These are phyloP conservation scores for Parotia lawesii DNA, from an alignment of 2,113 vertebrate species.

Conservation along the genomic window DNA sequence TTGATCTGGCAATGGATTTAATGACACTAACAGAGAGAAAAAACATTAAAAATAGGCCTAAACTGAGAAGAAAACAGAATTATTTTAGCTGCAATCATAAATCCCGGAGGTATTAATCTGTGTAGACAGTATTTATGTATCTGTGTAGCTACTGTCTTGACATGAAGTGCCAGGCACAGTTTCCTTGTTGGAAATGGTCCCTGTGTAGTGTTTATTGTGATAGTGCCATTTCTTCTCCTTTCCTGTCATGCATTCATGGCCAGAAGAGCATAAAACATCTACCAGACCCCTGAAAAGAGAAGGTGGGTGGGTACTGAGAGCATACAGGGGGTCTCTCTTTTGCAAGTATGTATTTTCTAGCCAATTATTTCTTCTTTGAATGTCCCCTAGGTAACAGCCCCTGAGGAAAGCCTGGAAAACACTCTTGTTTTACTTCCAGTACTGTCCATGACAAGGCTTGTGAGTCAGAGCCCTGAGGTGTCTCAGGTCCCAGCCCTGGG, in stretches of 20 bases:
- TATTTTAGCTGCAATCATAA: background rate
- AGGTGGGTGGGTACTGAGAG: background rate
- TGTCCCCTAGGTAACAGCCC: background rate
- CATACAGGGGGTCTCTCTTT: background rate
- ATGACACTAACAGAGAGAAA: background rate
- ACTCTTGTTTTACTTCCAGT: background rate
- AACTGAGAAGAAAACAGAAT: background rate
- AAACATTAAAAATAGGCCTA: background rate
- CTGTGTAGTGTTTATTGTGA: background rate
- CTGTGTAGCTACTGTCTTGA: background rate
- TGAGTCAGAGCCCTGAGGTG: background rate
- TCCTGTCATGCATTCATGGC: rapidly evolving
- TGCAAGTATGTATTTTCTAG: background rate
- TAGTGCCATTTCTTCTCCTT: background rate
- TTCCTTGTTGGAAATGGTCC: background rate
- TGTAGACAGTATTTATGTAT: background rate
- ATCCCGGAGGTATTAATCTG: background rate
- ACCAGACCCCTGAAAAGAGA: background rate
- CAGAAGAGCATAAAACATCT: background rate
- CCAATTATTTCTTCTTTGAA: background rate
- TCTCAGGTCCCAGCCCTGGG: background rate
- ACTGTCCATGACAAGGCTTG: background rate
- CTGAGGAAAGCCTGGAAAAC: background rate
- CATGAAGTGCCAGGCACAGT: background rate
- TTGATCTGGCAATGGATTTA: background rate